These are phyloP conservation scores for Glaucomys volans DNA, from an alignment of 2,113 vertebrate genomes.

Conservation along the genomic window DNA sequence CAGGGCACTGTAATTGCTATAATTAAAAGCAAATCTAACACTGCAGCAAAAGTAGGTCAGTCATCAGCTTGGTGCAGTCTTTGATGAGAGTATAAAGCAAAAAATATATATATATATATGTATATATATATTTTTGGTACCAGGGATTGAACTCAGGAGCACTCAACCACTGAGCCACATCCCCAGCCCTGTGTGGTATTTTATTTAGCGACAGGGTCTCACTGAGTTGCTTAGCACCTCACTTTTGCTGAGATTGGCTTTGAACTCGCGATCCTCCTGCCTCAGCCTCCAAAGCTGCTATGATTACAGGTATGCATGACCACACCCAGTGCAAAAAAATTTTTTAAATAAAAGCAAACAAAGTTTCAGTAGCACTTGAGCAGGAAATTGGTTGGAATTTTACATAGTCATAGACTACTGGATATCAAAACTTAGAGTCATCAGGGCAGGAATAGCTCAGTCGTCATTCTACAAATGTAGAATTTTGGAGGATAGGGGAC, in stretches of 20 bases:
- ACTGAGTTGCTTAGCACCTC: too few species aligned
- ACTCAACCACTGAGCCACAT: too few species aligned
- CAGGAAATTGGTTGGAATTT: slow-evolving; percentile 1
- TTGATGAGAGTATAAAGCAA: slow-evolving; percentile 77
- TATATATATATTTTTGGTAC: too few species aligned
- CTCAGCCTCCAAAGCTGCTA: too few species aligned
- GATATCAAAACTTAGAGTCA: background rate
- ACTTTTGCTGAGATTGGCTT: too few species aligned
- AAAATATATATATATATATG: too few species aligned
- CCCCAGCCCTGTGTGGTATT: too few species aligned
- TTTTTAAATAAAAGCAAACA: slow-evolving; percentile 58
- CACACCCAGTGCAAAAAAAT: background rate
- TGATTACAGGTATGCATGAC: too few species aligned
- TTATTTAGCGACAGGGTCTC: too few species aligned
- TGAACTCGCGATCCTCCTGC: too few species aligned
- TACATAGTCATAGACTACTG: background rate
- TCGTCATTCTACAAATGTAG: background rate
- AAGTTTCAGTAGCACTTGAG: slow-evolving; percentile 58
- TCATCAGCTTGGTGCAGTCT: slow-evolving; percentile 74
- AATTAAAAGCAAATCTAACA: slow-evolving; percentile 87
- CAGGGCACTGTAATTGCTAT: slow-evolving; percentile 85
- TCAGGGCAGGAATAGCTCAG: background rate
- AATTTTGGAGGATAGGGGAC: background rate
- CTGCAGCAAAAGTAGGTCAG: slow-evolving; percentile 85
- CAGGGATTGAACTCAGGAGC: too few species aligned